phyloP scores from a whole-genome alignment of 2,113 vertebrate species.

The Rhea americana region DNA sequence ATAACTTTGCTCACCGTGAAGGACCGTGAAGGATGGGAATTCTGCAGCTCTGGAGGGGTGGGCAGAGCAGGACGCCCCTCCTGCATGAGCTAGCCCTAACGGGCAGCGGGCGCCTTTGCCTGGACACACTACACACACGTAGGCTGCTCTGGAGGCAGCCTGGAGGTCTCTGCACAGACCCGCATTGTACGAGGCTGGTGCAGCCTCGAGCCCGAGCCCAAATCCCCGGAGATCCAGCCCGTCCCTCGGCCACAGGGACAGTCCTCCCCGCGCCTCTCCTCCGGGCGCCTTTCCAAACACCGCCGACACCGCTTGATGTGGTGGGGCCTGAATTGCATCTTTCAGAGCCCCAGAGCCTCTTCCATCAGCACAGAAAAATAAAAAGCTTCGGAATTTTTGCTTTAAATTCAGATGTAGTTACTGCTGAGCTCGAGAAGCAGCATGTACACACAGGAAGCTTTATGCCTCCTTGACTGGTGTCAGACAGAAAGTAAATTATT shows the following conservation, averaged over 20 bases:
- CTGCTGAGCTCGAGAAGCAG: slow-evolving; percentile 41
- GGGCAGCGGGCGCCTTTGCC: background rate
- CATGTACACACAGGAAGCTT: slow-evolving; percentile 39
- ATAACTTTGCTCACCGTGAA: background rate
- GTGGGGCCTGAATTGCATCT: slow-evolving; percentile 27
- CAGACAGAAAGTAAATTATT: slow-evolving; percentile 62
- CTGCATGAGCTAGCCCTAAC: fast-evolving
- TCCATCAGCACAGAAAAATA: slow-evolving; percentile 9
- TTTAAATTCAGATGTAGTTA: slow-evolving; percentile 57
- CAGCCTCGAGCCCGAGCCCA: background rate
- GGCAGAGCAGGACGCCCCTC: background rate
- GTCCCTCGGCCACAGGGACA: background rate
- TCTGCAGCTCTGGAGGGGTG: background rate
- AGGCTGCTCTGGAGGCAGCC: background rate
- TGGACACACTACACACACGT: background rate
- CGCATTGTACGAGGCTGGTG: background rate
- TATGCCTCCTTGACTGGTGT: slow-evolving; percentile 52
- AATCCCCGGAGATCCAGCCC: background rate
- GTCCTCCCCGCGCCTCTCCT: background rate
- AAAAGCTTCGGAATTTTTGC: slow-evolving; percentile 34
- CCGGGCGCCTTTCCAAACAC: background rate
- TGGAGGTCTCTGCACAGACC: slow-evolving; percentile 20
- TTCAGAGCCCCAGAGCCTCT: slow-evolving; percentile 32
- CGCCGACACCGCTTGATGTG: slow-evolving; percentile 26
- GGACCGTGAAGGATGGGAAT: background rate